Evolutionary conservation across 2,113 vertebrate genomes (phyloP).

Genomic region (Glareola pratincola): DNA sequence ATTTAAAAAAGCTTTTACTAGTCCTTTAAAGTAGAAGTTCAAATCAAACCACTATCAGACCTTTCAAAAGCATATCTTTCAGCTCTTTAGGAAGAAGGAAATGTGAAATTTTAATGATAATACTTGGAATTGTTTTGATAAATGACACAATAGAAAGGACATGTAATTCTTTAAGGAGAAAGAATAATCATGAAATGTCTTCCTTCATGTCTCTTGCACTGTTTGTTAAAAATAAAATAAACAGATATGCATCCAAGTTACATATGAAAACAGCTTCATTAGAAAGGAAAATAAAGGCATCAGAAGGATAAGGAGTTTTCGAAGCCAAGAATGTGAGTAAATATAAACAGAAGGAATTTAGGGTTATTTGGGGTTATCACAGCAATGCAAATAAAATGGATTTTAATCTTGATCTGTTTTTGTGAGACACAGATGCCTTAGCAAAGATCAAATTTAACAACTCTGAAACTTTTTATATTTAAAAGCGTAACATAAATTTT

Average conservation of each 20-base stretch:
- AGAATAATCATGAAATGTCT: neutral
- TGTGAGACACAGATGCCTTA: conserved; percentile 1
- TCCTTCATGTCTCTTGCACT: neutral
- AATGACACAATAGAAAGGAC: neutral
- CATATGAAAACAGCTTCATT: neutral
- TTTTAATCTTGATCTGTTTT: conserved; percentile 9
- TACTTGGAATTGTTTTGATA: neutral
- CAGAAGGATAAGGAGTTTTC: neutral
- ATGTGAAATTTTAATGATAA: neutral
- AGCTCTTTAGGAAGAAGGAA: neutral
- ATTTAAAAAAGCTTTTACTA: neutral
- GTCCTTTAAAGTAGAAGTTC: neutral
- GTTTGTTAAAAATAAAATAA: neutral
- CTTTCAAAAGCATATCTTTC: neutral
- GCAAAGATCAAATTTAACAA: neutral
- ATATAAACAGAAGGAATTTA: conserved; percentile 29
- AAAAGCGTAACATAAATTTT: conserved; percentile 15
- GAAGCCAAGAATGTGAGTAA: neutral
- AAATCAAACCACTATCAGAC: neutral
- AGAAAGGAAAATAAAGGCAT: neutral
- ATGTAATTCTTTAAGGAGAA: neutral
- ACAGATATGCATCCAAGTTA: neutral
- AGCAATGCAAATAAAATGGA: conserved; percentile 16
- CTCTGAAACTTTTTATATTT: neutral
- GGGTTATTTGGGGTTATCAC: neutral